Evolutionary conservation across 2,888 invertebrate genomes (phyloP), one percentile per base, ranked within the genome.

Genomic region (Argynnis bischoffii): DNA sequence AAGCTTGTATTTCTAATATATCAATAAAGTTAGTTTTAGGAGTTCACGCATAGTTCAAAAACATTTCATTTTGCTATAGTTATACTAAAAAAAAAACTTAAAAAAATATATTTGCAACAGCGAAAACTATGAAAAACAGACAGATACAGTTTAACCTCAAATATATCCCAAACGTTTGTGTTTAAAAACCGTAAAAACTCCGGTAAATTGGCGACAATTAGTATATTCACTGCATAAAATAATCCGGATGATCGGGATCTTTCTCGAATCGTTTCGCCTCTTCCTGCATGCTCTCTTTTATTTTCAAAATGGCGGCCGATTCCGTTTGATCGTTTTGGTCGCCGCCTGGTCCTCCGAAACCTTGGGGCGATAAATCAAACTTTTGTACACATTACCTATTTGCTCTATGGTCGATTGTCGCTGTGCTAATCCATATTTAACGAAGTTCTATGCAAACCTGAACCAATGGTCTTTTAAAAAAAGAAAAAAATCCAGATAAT

Each of bases 261-360:
- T 98, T 98, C 93, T 98, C 98, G 94, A 98, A 98, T 94, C 99
- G 96, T 95, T 99, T 99, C 90, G 99, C 99, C 94, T 99, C 99
- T 93, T 99, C 99, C 94, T 99, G 99, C 98, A 99, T 99, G 95
- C 98, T 98, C 94, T 99, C 99, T 95, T 99, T 99, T 93, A 99
- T 99, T 95, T 99, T 99, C 94, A 99, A 95, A 94, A 99, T 99
- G 94, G 99, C 99, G 90, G 99, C 99, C 86, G 98, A 98, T 95
- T 99, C 99, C 88, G 97, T 99, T 94, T 98, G 98, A 95, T 98
- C 96, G 94, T 94, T 95, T 78, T 92, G 93, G 75, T 93, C 93
- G 71, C 92, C 93, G 75, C 93, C 92, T 41, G 93, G 93, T 66
- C 93, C 93, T 69, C 93, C 93, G 79, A 93, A 93, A 88, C 93